Base-by-base conservation (phyloP, 2,797 vertebrate species). In the Holocentrus rufus region DNA sequence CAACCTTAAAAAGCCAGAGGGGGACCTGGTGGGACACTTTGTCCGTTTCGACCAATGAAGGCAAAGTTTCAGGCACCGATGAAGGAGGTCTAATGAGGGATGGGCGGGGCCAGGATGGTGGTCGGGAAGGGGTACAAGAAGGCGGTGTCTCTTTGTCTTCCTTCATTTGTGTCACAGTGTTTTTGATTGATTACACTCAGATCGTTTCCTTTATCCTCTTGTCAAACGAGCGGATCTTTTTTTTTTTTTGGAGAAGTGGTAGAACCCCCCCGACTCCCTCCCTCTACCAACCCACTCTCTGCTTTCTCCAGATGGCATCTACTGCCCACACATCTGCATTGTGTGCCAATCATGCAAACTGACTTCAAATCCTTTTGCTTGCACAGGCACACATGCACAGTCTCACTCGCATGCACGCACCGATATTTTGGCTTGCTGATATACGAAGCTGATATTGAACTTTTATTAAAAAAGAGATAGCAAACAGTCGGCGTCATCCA, bases 261-360 rank as follows among this genome's bases (percentile, higher is more conserved):
- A 50, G 50, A 23, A n/a, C 42, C 44, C n/a, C 52, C 60, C 47
- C 23, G 17, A 25, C 36, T 58, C 57, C 77, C 63, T 85, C 92
- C 83, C 87, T 84, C 90, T 67, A 84, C 82, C 84, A 90, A 84
- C 91, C 90, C 94, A 94, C 94, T 93, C 90, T 68, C 14, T 13
- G 50, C 87, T 93, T 91, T 94, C 92, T 93, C 91, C 95, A 97
- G 95, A 96, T 96, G 96, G 95, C 94, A 95, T 92, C 95, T 77
- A 84, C 90, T 95, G 85, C 97, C 97, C 96, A 98, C 97, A 87
- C 96, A 95, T 92, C 90, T 90, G 93, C 93, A 95, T 98, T 97
- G 95, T 97, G 89, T 89, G 92, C 87, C 90, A 91, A 90, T 94
- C 80, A 86, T 2, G 34, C 79, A 74, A 83, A 85, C 84, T 60